phyloP scores from a whole-genome alignment of 2,113 vertebrate genomes.

The Tyrannus savana region DNA sequence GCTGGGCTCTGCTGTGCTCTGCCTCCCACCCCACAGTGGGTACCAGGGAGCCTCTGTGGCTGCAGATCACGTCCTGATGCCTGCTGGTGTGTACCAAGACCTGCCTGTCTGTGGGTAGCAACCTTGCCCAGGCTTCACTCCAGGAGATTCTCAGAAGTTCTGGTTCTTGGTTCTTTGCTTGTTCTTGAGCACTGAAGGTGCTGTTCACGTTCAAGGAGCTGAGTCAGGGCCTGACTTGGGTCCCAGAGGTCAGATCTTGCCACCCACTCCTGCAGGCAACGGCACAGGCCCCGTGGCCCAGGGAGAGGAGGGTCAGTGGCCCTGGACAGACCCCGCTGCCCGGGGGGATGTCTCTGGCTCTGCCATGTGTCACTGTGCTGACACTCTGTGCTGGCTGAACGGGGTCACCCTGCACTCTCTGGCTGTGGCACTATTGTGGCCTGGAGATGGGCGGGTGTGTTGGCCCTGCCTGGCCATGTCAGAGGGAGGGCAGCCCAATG shows the following conservation, averaged over 20 bases:
- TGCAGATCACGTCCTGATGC: not conserved
- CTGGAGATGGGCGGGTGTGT: not conserved
- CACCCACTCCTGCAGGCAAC: not conserved
- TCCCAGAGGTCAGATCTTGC: not conserved
- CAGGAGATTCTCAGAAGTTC: not conserved
- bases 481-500: not conserved
- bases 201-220: not conserved
- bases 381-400: not conserved
- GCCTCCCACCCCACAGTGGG: not conserved
- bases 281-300: rapidly evolving
- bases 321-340: not conserved
- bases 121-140: rapidly evolving
- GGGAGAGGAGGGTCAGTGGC: not conserved
- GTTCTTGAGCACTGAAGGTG: not conserved
- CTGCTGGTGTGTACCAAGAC: not conserved
- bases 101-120: not conserved
- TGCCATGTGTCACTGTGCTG: rapidly evolving
- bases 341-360: rapidly evolving
- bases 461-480: rapidly evolving
- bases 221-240: not conserved
- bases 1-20: not conserved
- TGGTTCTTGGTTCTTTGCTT: not conserved
- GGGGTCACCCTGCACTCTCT: rapidly evolving
- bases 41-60: not conserved
- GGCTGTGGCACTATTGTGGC: not conserved